Base-by-base conservation (phyloP, 2,797 vertebrate species). In the Bradypus variegatus region DNA sequence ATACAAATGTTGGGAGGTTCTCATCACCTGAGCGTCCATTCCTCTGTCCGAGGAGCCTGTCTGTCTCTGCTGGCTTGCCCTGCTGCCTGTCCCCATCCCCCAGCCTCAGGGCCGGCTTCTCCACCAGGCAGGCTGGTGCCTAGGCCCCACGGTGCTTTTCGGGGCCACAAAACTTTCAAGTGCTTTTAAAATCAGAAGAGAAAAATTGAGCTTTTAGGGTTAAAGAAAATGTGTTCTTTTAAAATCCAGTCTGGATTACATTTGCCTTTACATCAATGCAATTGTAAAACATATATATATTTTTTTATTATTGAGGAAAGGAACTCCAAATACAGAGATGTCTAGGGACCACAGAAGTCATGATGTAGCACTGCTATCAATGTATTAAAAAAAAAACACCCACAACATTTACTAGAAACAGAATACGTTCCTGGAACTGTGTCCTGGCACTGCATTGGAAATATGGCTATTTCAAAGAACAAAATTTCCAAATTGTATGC, bases 51-150 rank as follows among this genome's bases (percentile, higher is more conserved):
- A 23, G 8, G 67, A 23, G 14, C 25, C 38, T n/a, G 36, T 25
- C 38, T 86, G 50, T 60, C 41, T 14, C 1, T 14, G 65, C 19
- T 1, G 11, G 88, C 3, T 1, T 3, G 11, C 77, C 18, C 4
- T 1, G 33, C 12, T 15, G 48, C 25, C 14, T 1, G 64, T 31
- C 50, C 55, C 31, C 1, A 4, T 10, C 45, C 67, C 31, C 15
- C 31, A 82, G 8, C 15, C 5, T 58, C 19, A 3, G 62, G 41
- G 15, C 33, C 0, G 10, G 7, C 27, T 25, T 15, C 1, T 0
- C 18, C 33, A 10, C 21, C 31, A 38, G 19, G 25, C 25, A 75
- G 31, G 62, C 33, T 29, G 8, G 16, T 12, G 60, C 75, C 64
- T 27, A 16, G 55, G 45, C 45, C 27, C n/a, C n/a, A 10, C 8